Percentiles rank a stretch among this genome's conserved stretches.
Conservation (phyloP, 30 jellyfish, hydroid and myxozoan genomes). For the Calvadosia cruxmelitensis region DNA sequence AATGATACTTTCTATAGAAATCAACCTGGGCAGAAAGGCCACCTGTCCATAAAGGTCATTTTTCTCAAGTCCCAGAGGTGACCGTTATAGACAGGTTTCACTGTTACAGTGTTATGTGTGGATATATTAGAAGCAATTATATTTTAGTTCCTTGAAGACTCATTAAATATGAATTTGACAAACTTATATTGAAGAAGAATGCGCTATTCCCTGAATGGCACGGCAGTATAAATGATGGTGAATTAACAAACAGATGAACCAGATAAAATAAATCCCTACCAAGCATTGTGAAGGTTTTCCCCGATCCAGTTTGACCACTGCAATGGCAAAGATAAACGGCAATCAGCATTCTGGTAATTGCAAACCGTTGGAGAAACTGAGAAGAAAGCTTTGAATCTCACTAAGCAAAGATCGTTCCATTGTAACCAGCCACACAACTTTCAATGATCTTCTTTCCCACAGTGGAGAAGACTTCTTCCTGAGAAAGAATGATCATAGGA, state of each 20-base stretch:
- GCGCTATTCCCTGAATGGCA: not conserved
- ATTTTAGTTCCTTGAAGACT: not conserved
- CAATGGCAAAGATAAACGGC: conserved; percentile 2
- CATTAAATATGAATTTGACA: not conserved
- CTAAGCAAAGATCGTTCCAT: conserved; percentile 99
- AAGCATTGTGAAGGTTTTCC: conserved; percentile 97
- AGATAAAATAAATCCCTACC: conserved; percentile 36
- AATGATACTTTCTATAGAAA: too few species aligned
- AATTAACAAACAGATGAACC: not conserved
- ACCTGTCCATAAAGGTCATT: too few species aligned
- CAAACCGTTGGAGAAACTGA: not conserved
- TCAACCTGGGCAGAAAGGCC: too few species aligned
- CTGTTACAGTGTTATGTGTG: too few species aligned
- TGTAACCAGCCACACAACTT: conserved; percentile 87
- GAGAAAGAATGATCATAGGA: not conserved
- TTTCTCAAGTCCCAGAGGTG: too few species aligned
- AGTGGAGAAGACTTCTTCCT: conserved; percentile 96
- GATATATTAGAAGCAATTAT: too few species aligned
- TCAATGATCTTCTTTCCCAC: conserved; percentile 89
- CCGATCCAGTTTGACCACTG: conserved; percentile 99
- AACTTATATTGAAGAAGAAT: not conserved
- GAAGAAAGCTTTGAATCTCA: conserved; percentile 19
- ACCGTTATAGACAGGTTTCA: too few species aligned
- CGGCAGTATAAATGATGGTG: too few species aligned
- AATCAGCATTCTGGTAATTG: too few species aligned